phyloP scores from a whole-genome alignment of 2,888 invertebrate genomes.

The Isoperla grammatica region DNA sequence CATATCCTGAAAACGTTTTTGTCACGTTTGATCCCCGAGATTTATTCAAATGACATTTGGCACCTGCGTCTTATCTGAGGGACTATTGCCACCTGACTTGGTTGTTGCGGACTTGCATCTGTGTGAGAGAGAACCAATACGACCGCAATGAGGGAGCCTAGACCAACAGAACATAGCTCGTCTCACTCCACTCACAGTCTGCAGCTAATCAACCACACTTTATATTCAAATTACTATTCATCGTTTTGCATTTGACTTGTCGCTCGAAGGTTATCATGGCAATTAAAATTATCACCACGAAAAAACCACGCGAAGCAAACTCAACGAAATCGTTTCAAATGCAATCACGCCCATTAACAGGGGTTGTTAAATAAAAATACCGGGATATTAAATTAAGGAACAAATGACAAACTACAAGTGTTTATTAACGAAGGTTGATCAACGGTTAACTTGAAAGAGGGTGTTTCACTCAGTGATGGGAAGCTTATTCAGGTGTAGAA shows the following conservation, averaged over 20 bases:
- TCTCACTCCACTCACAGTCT: too few relatives aligned
- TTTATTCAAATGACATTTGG: too few relatives aligned
- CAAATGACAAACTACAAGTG: constrained; percentile 11
- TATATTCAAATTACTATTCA: constrained; percentile 12
- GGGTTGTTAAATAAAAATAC: constrained; percentile 13
- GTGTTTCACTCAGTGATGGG: background rate
- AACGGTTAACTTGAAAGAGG: background rate
- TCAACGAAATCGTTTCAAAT: constrained; percentile 10
- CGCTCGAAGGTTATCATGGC: constrained; percentile 2
- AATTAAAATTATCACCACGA: constrained; percentile 14
- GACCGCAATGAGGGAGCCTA: too few relatives aligned
- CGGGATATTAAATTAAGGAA: constrained; percentile 9
- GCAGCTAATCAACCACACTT: background rate
- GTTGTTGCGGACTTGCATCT: too few relatives aligned
- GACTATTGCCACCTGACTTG: too few relatives aligned
- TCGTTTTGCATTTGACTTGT: background rate
- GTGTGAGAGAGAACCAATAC: too few relatives aligned
- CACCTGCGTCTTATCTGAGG: too few relatives aligned
- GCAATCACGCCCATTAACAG: background rate
- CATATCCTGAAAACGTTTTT: too few relatives aligned
- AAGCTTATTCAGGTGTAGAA: constrained; percentile 9
- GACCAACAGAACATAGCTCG: too few relatives aligned
- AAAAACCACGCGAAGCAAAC: background rate
- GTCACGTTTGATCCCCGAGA: too few relatives aligned
- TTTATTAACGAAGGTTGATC: constrained; percentile 15